Conservation (phyloP, 2,113 vertebrate species). For the Ammodytes marinus region DNA sequence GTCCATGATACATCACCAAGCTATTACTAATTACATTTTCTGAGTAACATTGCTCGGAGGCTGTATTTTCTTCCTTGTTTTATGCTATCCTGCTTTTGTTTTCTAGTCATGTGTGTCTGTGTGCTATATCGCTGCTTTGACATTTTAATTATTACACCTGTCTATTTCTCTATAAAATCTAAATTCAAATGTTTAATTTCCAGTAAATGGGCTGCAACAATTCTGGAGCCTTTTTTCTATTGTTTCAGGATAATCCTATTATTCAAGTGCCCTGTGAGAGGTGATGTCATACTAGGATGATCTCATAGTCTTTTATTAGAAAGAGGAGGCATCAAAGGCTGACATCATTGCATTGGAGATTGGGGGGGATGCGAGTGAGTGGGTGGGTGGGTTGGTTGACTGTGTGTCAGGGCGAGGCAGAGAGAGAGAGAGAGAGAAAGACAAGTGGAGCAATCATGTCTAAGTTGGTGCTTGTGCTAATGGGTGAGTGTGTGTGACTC, state of each 20-base stretch:
- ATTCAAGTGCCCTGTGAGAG: constrained; percentile 15
- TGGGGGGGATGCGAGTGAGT: constrained; percentile 38
- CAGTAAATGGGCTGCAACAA: background rate
- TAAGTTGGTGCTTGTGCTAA: constrained; percentile 4
- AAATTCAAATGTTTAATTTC: background rate
- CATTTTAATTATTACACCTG: background rate
- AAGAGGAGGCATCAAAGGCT: constrained; percentile 56
- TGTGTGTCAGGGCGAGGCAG: background rate
- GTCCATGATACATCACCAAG: constrained; percentile 21
- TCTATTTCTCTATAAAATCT: background rate
- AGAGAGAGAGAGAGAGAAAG: background rate
- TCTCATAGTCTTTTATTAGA: constrained; percentile 69
- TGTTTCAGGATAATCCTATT: constrained; percentile 11
- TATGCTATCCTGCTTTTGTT: background rate
- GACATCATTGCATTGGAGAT: constrained; percentile 75
- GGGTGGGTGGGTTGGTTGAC: constrained; percentile 4
- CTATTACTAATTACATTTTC: background rate
- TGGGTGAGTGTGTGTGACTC: constrained; percentile 41
- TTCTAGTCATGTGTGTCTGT: background rate
- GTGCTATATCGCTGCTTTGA: background rate
- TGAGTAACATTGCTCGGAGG: background rate
- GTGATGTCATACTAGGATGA: constrained; percentile 74
- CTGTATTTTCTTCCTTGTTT: background rate
- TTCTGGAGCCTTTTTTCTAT: constrained; percentile 3
- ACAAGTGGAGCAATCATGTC: background rate